These are phyloP conservation scores for Gopherus evgoodei DNA, from an alignment of 2,113 vertebrate species.

Conservation along the genomic window DNA sequence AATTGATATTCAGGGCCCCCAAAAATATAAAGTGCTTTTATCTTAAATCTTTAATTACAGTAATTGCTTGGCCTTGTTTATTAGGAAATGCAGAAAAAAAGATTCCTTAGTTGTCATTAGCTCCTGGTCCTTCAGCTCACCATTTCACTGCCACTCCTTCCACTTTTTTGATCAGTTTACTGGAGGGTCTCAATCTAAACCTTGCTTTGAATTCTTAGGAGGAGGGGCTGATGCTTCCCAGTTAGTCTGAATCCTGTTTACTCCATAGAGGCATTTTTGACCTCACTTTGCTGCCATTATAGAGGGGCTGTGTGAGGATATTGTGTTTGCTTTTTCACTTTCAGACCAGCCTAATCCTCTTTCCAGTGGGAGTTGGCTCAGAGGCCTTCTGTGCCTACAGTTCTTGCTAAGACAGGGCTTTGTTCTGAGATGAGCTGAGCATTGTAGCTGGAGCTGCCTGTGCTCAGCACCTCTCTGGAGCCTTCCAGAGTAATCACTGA, in stretches of 20 bases:
- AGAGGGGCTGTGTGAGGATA: background rate
- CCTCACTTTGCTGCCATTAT: background rate
- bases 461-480: background rate
- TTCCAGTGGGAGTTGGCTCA: background rate
- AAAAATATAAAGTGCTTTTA: constrained; percentile 55
- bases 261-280: background rate
- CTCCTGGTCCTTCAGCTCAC: background rate
- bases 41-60: constrained; percentile 66
- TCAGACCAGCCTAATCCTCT: background rate
- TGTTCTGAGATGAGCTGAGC: background rate
- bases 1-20: constrained; percentile 45
- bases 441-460: no score
- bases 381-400: background rate
- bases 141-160: background rate
- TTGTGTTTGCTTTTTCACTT: background rate
- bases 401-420: background rate
- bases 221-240: background rate
- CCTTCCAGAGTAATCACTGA: background rate
- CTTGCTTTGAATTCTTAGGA: background rate
- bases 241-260: fast-evolving
- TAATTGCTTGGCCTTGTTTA: constrained; percentile 60
- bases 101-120: background rate
- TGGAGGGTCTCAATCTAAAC: background rate
- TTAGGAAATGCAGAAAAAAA: background rate
- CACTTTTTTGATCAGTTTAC: background rate